Conservation (phyloP, 2,113 vertebrate species). For the Cyphomyrus discorhynchus region DNA sequence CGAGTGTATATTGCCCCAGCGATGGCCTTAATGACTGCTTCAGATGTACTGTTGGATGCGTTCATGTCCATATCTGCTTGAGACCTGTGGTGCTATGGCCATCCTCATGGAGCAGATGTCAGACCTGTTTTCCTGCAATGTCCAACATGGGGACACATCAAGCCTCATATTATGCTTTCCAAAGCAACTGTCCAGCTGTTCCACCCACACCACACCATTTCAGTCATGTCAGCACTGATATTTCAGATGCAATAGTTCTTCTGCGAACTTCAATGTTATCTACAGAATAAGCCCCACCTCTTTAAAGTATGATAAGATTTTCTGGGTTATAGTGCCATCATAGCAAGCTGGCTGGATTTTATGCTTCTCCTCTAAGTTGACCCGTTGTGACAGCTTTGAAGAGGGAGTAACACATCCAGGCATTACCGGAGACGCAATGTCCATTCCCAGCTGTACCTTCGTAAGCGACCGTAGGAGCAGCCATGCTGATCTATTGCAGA, state of each 20-base stretch:
- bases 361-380: background rate
- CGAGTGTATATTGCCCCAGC: background rate
- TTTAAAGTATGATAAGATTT: background rate
- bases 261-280: background rate
- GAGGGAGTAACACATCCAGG: background rate
- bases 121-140: background rate
- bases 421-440: background rate
- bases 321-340: background rate
- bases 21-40: background rate
- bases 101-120: background rate
- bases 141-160: background rate
- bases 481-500: background rate
- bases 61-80: background rate
- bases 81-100: background rate
- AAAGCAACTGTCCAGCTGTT: background rate
- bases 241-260: background rate
- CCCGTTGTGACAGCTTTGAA: background rate
- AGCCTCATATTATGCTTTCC: background rate
- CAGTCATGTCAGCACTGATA: background rate
- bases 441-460: background rate
- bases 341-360: background rate
- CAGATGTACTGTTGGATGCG: background rate
- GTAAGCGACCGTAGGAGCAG: background rate
- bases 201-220: background rate
- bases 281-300: background rate